Evolutionary conservation across 2,113 vertebrate genomes (phyloP).

Genomic region (Chamaea fasciata): DNA sequence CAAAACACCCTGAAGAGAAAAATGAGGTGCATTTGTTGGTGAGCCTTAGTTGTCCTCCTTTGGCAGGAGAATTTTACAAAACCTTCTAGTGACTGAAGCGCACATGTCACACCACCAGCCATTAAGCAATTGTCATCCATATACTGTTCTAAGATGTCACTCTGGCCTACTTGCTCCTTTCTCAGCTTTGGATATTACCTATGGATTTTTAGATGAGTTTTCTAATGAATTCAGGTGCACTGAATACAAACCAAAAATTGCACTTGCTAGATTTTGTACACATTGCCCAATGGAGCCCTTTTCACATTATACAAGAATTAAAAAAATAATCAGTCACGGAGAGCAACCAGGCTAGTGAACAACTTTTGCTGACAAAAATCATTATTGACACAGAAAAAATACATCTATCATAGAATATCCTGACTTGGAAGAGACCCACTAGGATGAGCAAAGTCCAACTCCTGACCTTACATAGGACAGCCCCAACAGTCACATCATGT

Average conservation of each 20-base stretch:
- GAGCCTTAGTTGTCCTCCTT: not conserved
- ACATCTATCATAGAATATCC: not conserved
- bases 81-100: not conserved
- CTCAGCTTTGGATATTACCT: not conserved
- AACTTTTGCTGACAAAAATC: not conserved
- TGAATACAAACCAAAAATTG: not conserved
- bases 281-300: not conserved
- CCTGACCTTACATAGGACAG: not conserved
- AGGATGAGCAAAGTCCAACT: not conserved
- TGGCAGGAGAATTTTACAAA: not conserved
- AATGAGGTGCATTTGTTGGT: not conserved
- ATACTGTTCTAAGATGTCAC: not conserved
- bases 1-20: not conserved
- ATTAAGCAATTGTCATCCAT: not conserved
- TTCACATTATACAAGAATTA: not conserved
- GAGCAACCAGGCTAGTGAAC: not conserved
- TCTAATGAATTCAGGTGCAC: not conserved
- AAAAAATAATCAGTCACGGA: not conserved
- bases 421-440: not conserved
- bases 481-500: not conserved
- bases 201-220: not conserved
- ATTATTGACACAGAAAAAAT: not conserved
- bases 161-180: not conserved
- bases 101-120: too few species aligned
- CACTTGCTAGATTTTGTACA: not conserved